phyloP scores from a whole-genome alignment of 1,140 invertebrate species.

The Pygmarrhopalites habei region DNA sequence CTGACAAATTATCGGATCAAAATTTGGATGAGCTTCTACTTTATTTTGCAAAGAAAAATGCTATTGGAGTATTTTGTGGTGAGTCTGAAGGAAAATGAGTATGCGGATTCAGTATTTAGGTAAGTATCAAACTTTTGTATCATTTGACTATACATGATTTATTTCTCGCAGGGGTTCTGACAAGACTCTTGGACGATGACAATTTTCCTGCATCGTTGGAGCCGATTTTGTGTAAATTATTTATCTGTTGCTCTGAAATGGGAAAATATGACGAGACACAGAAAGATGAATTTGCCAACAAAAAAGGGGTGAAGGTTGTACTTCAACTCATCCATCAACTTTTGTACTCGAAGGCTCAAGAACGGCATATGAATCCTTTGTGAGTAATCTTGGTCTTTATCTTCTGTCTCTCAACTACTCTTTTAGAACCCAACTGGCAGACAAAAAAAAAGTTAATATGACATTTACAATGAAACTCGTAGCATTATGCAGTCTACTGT shows the following conservation, averaged over 20 bases:
- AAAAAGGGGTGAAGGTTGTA: slow-evolving; percentile 23
- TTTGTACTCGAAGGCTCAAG: slow-evolving; percentile 9
- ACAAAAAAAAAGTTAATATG: too few species aligned
- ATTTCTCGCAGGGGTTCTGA: not conserved
- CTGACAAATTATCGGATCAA: not conserved
- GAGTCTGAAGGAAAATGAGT: too few species aligned
- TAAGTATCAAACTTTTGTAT: too few species aligned
- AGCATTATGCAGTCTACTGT: too few species aligned
- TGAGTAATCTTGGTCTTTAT: slow-evolving; percentile 13
- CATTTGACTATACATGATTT: too few species aligned
- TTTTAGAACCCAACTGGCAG: too few species aligned
- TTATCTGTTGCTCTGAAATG: slow-evolving; percentile 17
- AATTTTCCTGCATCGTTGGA: slow-evolving; percentile 10
- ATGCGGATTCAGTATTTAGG: too few species aligned
- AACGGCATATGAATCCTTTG: slow-evolving; percentile 30
- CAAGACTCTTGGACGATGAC: not conserved
- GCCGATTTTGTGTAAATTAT: slow-evolving; percentile 2
- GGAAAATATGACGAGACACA: slow-evolving; percentile 10
- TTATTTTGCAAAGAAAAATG: not conserved
- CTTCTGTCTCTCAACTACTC: too few species aligned
- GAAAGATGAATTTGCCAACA: slow-evolving; percentile 16
- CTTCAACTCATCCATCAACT: slow-evolving; percentile 17
- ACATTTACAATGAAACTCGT: too few species aligned
- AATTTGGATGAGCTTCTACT: too few species aligned
- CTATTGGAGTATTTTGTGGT: not conserved